These are phyloP conservation scores for Mythimna ferrago DNA, from an alignment of 2,888 invertebrate species.

Conservation along the genomic window DNA sequence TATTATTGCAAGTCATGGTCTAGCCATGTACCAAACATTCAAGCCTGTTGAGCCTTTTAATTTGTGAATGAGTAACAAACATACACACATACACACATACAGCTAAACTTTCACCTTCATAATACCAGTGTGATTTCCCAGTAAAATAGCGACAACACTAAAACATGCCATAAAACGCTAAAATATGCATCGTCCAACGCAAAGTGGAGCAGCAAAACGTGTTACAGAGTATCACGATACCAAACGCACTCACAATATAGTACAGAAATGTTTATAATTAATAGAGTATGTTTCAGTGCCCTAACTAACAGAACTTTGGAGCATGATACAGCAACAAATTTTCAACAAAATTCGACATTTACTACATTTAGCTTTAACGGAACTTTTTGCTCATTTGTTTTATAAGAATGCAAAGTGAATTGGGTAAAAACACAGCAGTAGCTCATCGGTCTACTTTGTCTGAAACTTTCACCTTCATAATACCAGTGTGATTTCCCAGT, in stretches of 20 bases:
- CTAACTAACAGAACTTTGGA: constrained; percentile 19
- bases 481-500: neutral
- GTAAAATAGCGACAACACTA: neutral
- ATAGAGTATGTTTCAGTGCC: constrained; percentile 25
- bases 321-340: constrained; percentile 44
- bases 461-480: too few species aligned
- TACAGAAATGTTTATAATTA: constrained; percentile 28
- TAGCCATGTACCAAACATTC: too few species aligned
- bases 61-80: too few species aligned
- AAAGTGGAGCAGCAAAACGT: neutral
- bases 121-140: neutral
- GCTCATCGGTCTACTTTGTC: too few species aligned
- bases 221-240: constrained; percentile 2
- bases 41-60: neutral
- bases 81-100: too few species aligned
- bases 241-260: constrained; percentile 22
- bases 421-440: constrained; percentile 50
- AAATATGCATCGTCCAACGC: neutral
- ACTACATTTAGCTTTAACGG: constrained; percentile 29
- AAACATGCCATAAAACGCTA: neutral
- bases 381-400: constrained; percentile 53
- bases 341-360: constrained; percentile 49
- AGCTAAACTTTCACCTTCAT: too few species aligned
- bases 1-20: too few species aligned
- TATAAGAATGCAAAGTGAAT: constrained; percentile 59